phyloP scores from a whole-genome alignment of 2,113 vertebrate species.

The Cepphus grylle region DNA sequence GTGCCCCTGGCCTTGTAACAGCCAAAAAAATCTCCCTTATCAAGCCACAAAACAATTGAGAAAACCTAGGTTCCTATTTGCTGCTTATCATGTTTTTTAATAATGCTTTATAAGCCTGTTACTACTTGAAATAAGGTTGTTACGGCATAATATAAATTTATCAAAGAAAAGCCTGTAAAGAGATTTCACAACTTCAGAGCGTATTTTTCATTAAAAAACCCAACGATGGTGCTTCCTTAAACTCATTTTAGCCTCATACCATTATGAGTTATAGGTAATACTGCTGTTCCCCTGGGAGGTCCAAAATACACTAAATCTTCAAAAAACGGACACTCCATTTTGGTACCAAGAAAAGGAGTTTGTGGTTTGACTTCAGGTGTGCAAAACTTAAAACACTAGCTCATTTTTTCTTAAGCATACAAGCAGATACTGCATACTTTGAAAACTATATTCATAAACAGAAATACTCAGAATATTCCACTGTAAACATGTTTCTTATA shows the following conservation, averaged over 20 bases:
- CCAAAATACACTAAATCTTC: background rate
- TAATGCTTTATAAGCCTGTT: background rate
- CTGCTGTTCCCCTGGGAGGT: background rate
- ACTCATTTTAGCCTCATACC: background rate
- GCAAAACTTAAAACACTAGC: background rate
- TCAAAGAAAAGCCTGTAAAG: background rate
- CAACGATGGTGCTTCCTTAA: background rate
- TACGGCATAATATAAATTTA: background rate
- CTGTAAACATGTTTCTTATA: background rate
- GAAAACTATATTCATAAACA: background rate
- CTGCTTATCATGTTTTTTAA: background rate
- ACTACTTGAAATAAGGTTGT: background rate
- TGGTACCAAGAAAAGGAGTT: background rate
- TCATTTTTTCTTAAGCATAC: background rate
- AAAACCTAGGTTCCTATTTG: background rate
- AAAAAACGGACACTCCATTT: background rate
- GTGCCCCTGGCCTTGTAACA: background rate
- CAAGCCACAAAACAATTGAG: background rate
- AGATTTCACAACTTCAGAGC: background rate
- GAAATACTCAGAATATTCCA: background rate
- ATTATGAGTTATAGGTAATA: background rate
- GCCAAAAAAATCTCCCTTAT: background rate
- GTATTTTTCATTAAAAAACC: background rate
- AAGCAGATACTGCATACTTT: background rate
- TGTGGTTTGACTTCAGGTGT: background rate